Percentiles rank a stretch among this genome's conserved stretches.
phyloP scores from a whole-genome alignment of 1,140 invertebrate species.

The Drosophila malerkotliana region DNA sequence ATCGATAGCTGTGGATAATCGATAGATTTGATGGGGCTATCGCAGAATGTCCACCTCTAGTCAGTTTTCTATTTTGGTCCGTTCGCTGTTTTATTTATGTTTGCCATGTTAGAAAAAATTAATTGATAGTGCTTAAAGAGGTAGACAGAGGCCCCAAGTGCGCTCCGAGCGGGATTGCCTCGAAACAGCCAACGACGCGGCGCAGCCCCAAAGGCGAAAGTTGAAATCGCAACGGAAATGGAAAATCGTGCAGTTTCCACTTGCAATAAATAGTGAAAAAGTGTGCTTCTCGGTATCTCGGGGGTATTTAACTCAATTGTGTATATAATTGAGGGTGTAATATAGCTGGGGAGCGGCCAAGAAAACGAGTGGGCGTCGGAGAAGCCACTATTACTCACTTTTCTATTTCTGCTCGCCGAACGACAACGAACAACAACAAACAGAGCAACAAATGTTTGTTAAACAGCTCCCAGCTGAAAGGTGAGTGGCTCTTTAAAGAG shows the following conservation, averaged over 20 bases:
- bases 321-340: conserved; percentile 22
- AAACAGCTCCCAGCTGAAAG: conserved; percentile 54
- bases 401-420: conserved; percentile 37
- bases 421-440: conserved; percentile 48
- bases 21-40: neutral
- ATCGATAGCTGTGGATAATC: neutral
- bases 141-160: conserved; percentile 11
- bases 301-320: conserved; percentile 15
- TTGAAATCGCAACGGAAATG: conserved; percentile 1
- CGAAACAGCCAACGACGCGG: neutral
- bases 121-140: conserved; percentile 26
- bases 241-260: conserved; percentile 24
- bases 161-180: conserved; percentile 2
- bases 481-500: conserved; percentile 26
- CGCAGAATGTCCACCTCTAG: neutral
- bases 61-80: conserved; percentile 40
- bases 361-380: conserved; percentile 1
- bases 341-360: neutral
- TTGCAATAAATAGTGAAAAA: conserved; percentile 7
- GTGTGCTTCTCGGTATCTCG: conserved; percentile 2
- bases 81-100: conserved; percentile 44
- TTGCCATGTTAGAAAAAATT: conserved; percentile 32
- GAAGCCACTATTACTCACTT: conserved; percentile 30
- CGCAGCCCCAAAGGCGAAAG: conserved; percentile 5
- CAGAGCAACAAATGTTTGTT: conserved; percentile 74